Evolutionary conservation across 2,113 vertebrate species (phyloP).

Genomic region (Montifringilla adamsi): DNA sequence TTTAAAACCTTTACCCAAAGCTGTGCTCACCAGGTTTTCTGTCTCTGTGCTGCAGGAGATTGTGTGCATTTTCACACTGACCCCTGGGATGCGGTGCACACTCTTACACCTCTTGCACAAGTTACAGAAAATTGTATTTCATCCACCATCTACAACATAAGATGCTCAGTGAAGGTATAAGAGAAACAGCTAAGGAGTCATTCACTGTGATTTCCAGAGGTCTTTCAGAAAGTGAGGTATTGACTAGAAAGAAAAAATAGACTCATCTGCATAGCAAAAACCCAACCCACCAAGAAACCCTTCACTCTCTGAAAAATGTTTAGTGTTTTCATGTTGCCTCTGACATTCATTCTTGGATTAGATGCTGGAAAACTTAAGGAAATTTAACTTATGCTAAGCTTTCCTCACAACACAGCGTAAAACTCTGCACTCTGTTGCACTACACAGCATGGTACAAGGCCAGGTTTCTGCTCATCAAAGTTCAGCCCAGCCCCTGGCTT

Average conservation of each 20-base stretch:
- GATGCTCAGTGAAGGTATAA: not conserved
- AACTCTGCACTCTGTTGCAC: not conserved
- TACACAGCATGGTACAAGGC: not conserved
- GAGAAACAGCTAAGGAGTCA: not conserved
- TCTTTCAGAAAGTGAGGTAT: not conserved
- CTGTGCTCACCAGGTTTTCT: not conserved
- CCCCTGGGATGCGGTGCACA: not conserved
- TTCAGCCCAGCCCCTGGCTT: not conserved
- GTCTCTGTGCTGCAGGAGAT: not conserved
- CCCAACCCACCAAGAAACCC: not conserved
- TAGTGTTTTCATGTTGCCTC: not conserved
- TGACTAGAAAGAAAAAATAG: not conserved
- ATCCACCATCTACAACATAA: not conserved
- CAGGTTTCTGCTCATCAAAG: not conserved
- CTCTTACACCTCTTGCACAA: not conserved
- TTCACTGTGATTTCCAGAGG: not conserved
- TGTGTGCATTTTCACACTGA: not conserved
- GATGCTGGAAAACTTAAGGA: not conserved
- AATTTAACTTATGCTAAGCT: not conserved
- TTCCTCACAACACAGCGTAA: not conserved
- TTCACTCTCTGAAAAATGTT: not conserved
- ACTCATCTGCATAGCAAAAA: not conserved
- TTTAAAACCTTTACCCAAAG: not conserved
- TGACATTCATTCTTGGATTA: not conserved
- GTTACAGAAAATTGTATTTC: not conserved